Base-by-base conservation (phyloP, 2,888 invertebrate species). In the Lasioglossum marginatum region DNA sequence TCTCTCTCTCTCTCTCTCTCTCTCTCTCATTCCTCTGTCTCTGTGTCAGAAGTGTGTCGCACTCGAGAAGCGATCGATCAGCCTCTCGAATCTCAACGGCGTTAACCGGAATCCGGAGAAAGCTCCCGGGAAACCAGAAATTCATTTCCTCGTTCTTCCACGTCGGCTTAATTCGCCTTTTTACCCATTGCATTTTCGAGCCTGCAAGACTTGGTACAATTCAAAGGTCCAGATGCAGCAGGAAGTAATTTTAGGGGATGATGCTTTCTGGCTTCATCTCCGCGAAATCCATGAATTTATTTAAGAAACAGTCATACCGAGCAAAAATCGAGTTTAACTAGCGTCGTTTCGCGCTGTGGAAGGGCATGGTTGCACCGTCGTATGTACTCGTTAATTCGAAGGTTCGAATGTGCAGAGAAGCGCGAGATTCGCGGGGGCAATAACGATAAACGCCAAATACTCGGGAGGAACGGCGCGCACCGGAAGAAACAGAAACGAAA, bases 21-120 rank as follows among this genome's bases (percentile, higher is more conserved):
- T 52, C 88, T 90, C 88, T 63, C 31, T 90, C 90, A 91, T 89
- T 91, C 91, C 91, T 91, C 87, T 90, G 89, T 63, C 43, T 57
- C 60, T 60, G 31, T 72, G 57, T 63, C 72, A 70, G 75, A 19
- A 63, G 70, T 52, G 48, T 40, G 37, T 37, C 48, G 3, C 23
- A 48, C 37, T 8, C n/a, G 34, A 31, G 23, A 3, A 31, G 43
- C 75, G 75, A 76, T 76, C 75, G 75, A 76, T 34, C 57, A n/a
- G 74, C 27, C 74, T 27, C 40, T 75, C 57, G n/a, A 40, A 37
- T 27, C 14, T 37, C 75, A 31, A 76, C 57, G 37, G 31, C 40
- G 27, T 31, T 27, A 40, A 19, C 60, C 75, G 16, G 27, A 31
- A 63, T n/a, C 34, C 66, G 74, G 60, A 63, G 14, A 63, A 45